phyloP scores from a whole-genome alignment of 2,113 vertebrate genomes.

The Platycercus adscitus region DNA sequence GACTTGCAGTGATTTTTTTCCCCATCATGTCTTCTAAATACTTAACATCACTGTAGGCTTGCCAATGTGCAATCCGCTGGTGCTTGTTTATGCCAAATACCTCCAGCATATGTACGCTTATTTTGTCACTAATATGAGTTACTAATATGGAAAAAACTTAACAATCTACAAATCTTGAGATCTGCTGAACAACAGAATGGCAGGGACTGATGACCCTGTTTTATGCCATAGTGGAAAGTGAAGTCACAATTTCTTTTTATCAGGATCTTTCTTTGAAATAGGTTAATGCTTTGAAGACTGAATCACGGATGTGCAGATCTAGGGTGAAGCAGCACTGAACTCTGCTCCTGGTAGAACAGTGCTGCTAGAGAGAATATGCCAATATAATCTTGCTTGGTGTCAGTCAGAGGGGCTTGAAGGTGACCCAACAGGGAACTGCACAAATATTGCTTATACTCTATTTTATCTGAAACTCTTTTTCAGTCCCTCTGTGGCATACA shows the following conservation, averaged over 20 bases:
- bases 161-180: neutral
- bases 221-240: neutral
- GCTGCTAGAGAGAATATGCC: neutral
- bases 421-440: neutral
- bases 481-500: neutral
- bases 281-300: neutral
- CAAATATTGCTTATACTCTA: neutral
- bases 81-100: conserved; percentile 29
- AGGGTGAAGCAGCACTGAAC: neutral
- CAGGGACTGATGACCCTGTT: neutral
- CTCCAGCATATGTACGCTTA: neutral
- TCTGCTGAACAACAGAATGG: neutral
- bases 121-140: neutral
- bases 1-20: neutral
- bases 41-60: neutral
- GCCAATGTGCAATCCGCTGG: neutral
- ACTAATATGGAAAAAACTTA: neutral
- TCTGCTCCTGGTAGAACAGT: neutral
- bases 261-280: neutral
- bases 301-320: neutral
- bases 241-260: neutral
- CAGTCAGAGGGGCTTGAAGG: neutral
- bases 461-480: neutral
- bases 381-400: neutral
- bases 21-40: neutral